A percentile compares a stretch with the other conserved stretches of the same genome.
Conservation (phyloP, 1,140 invertebrate species). For the Sesamia nonagrioides region DNA sequence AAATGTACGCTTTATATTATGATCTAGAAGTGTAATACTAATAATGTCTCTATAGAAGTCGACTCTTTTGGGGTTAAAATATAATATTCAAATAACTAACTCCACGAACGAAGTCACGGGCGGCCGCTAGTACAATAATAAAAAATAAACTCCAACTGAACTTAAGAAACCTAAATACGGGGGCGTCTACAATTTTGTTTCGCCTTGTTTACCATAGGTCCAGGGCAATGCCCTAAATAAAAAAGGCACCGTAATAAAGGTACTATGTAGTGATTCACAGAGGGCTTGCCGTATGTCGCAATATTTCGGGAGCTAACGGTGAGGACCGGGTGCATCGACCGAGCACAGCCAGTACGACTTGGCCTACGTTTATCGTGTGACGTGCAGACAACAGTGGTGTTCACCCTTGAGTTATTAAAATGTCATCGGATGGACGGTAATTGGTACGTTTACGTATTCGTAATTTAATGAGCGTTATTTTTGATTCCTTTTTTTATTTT, state of each 20-base stretch:
- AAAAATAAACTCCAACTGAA: no score
- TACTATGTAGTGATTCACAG: slow-evolving; percentile 50
- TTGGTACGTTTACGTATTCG: slow-evolving; percentile 27
- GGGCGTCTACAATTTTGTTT: not conserved
- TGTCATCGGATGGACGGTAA: slow-evolving; percentile 32
- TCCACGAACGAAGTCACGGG: no score
- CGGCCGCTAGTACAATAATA: no score
- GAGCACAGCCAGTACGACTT: slow-evolving; percentile 61
- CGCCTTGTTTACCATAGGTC: slow-evolving; percentile 17
- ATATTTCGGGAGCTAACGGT: slow-evolving; percentile 83
- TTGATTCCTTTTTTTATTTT: not conserved
- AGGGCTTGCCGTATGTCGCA: slow-evolving; percentile 65
- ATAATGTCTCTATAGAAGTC: no score
- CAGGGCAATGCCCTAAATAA: slow-evolving; percentile 41
- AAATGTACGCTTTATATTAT: no score
- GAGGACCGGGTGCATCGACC: slow-evolving; percentile 71
- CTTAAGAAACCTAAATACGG: no score
- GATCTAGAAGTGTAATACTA: no score
- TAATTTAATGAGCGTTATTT: not conserved
- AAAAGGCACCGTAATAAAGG: slow-evolving; percentile 47
- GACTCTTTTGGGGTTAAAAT: no score
- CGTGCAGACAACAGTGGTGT: slow-evolving; percentile 58
- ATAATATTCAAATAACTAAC: no score
- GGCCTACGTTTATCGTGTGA: slow-evolving; percentile 62
- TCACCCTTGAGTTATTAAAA: slow-evolving; percentile 29